Evolutionary conservation across 2,888 invertebrate species (phyloP).

Genomic region (Apamea anceps): DNA sequence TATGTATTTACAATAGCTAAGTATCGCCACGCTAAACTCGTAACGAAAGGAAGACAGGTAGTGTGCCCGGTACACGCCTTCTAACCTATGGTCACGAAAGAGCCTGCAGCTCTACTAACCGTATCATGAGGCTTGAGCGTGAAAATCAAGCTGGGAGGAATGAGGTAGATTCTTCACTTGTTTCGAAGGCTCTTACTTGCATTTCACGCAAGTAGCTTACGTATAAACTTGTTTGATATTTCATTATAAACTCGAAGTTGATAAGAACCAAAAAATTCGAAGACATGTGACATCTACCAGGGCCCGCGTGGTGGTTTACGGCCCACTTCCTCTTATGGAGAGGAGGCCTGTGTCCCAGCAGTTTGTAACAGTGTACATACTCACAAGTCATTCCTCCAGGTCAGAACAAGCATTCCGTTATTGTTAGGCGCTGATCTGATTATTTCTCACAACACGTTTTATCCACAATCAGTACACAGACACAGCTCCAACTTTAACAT

Average conservation of each 20-base stretch:
- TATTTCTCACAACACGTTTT: no score
- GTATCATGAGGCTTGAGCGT: slow-evolving; percentile 54
- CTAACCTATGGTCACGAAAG: slow-evolving; percentile 55
- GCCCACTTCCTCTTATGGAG: no score
- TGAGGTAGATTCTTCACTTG: slow-evolving; percentile 5
- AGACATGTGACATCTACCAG: no score
- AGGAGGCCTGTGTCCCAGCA: no score
- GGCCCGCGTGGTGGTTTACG: no score
- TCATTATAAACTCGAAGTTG: background rate
- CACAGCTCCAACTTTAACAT: no score
- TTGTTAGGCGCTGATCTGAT: no score
- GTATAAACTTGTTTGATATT: background rate
- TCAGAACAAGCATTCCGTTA: no score
- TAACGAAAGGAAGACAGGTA: slow-evolving; percentile 64
- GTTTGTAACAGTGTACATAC: no score
- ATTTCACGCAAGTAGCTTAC: background rate
- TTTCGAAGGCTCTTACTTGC: background rate
- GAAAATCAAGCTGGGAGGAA: slow-evolving; percentile 43
- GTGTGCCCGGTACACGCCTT: slow-evolving; percentile 47
- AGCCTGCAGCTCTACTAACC: slow-evolving; percentile 53
- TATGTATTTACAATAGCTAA: slow-evolving; percentile 16
- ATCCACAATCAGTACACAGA: no score
- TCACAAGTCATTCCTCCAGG: no score
- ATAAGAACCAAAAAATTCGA: no score
- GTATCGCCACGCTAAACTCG: slow-evolving; percentile 24